Base-by-base conservation (phyloP, 2,888 invertebrate species). In the Holacanthella duospinosa region DNA sequence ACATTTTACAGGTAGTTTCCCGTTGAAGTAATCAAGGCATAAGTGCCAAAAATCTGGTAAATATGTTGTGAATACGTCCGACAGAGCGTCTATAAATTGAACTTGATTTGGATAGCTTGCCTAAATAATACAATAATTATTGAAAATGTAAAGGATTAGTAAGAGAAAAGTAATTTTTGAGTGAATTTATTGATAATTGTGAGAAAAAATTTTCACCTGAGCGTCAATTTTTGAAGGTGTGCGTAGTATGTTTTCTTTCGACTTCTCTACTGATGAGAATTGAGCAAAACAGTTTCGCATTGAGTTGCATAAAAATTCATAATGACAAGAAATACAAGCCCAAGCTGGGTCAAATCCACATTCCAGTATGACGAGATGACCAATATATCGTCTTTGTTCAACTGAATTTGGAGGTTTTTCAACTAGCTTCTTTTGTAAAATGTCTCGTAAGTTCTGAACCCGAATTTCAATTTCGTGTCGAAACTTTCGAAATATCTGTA, bases 11-110 rank as follows among this genome's bases (percentile, higher is more conserved):
- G 86, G 85, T 62, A 94, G 79, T 75, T 93, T 89, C 6, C 90
- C 91, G 2, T 88, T 87, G 77, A 95, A 94, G 81, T 97, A 97
- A 44, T 92, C 86, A 75, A 93, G 87, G 0, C 96, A 95, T 1
- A 99, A 83, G 75, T 93, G 89, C 95, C 95, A 97, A 74, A 99
- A 83, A 77, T 95, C 92, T 36, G 92, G 90, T 75, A 96, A 83
- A 68, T 86, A 84, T 63, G 85, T 84, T 1, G 85, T 83, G 48
- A 92, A 82, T 65, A 87, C 82, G 62, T 86, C 85, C 66, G 88
- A 87, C 36, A 91, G 79, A 74, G 88, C 87, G 75, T 92, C 89
- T 59, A 89, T 83, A 75, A 89, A 92, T 63, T 85, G 78, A 2
- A 90, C 86, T 67, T 86, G 83, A 68, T 83, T 82, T 1, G 89